phyloP scores from a whole-genome alignment of 2,113 vertebrate genomes.

The Uria lomvia region DNA sequence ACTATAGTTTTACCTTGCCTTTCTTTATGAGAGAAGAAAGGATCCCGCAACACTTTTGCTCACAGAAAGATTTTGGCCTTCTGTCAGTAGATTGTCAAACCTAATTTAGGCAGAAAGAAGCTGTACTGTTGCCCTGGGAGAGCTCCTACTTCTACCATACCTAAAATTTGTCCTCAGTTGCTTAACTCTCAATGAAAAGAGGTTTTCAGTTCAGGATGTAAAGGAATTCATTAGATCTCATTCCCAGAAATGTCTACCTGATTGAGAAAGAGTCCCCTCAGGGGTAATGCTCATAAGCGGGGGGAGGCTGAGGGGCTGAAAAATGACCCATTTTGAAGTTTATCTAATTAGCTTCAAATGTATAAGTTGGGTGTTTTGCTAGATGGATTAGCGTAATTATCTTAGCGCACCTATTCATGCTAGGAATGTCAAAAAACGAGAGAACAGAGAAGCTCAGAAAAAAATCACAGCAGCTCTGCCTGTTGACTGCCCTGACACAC shows the following conservation, averaged over 20 bases:
- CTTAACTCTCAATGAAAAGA: slow-evolving; percentile 32
- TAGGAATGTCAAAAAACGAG: slow-evolving; percentile 47
- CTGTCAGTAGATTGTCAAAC: neutral
- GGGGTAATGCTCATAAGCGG: slow-evolving; percentile 52
- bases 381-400: slow-evolving; percentile 65
- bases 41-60: neutral
- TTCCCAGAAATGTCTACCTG: slow-evolving; percentile 59
- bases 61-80: neutral
- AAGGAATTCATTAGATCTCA: slow-evolving; percentile 59
- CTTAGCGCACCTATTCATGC: slow-evolving; percentile 39
- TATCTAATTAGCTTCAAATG: slow-evolving; percentile 63
- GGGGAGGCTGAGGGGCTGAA: slow-evolving; percentile 33
- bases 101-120: neutral
- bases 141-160: neutral
- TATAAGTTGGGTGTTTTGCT: slow-evolving; percentile 59
- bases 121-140: neutral
- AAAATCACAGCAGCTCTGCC: slow-evolving; percentile 4
- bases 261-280: slow-evolving; percentile 58
- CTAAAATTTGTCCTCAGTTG: slow-evolving; percentile 21
- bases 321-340: slow-evolving; percentile 68
- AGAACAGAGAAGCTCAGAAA: slow-evolving; percentile 5
- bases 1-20: neutral
- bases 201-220: slow-evolving; percentile 52
- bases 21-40: neutral
- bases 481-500: slow-evolving; percentile 12